A percentile compares a stretch with the other conserved stretches of the same genome.
Evolutionary conservation across 2,113 vertebrate species (phyloP).

Genomic region (Chloebia gouldiae): DNA sequence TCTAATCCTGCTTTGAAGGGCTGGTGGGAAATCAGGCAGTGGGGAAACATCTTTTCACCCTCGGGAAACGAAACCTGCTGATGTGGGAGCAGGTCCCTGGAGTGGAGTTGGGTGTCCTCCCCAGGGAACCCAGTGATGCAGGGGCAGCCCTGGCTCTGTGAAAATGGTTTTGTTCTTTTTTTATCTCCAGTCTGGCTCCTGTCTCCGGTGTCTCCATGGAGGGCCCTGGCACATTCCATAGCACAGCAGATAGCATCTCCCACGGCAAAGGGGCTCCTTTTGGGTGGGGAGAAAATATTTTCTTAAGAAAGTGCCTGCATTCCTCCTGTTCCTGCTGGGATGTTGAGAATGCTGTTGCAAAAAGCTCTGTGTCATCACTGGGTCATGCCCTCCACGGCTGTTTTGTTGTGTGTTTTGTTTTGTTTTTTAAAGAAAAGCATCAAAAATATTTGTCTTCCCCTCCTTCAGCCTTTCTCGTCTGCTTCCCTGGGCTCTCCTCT

Average conservation of each 20-base stretch:
- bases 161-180: rapidly evolving
- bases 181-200: not conserved
- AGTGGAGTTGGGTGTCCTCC: not conserved
- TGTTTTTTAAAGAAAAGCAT: not conserved
- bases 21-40: not conserved
- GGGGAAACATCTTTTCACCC: not conserved
- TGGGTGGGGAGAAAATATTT: conserved; percentile 6
- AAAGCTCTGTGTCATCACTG: not conserved
- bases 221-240: not conserved
- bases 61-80: rapidly evolving
- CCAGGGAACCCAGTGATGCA: rapidly evolving
- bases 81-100: not conserved
- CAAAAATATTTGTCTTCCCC: not conserved
- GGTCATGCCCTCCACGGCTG: not conserved
- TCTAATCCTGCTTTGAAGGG: not conserved
- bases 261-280: not conserved
- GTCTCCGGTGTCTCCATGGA: not conserved
- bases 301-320: not conserved
- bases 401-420: not conserved
- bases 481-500: not conserved
- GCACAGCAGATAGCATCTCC: conserved; percentile 2
- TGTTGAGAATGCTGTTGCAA: not conserved
- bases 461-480: not conserved
- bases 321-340: not conserved
- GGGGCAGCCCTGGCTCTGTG: not conserved